Base-by-base conservation (phyloP, 2,888 invertebrate species). In the Lacanobia oleracea region DNA sequence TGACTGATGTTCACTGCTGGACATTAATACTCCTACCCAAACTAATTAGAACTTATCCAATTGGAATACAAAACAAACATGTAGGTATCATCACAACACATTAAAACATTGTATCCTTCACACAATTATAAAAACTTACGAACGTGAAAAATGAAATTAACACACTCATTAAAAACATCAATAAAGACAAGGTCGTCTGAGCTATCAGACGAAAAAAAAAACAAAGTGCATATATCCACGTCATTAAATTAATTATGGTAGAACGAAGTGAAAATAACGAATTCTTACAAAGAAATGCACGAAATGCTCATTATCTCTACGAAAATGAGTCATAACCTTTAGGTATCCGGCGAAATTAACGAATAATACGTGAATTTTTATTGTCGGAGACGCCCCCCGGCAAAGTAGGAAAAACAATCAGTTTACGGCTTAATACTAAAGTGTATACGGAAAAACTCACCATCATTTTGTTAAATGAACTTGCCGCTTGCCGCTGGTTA, bases 331-430 rank as follows among this genome's bases (percentile, higher is more conserved):
- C 78, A 75, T 75, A 56, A 70, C 21, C 48, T 51, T 57, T 16
- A 74, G 60, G 64, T 76, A 75, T 73, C 67, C 21, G 18, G 48
- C 21, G 62, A 78, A 76, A 71, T 82, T 65, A 53, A 67, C 54
- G 23, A 72, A 67, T 75, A 77, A 70, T 61, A 27, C 9, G 40
- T 50, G 45, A 75, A 78, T 77, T 80, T 54, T 57, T 16, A 12
- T 7, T 72, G 51, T 60, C 65, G 89, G 89, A 67, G 82, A 92
- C 92, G 92, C 93, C 93, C 92, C 92, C 91, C 86, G 87, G 81
- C 67, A 72, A 72, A 51, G 71, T 33, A n/a, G 40, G 37, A 37
- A 73, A 75, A 75, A 62, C 57, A 74, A 60, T 37, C 3, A 18
- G 50, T 69, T 73, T 59, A 43, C 18, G 8, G 14, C 2, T 8